Evolutionary conservation across 2,113 vertebrate genomes (phyloP).

Genomic region (Anseranas semipalmata): DNA sequence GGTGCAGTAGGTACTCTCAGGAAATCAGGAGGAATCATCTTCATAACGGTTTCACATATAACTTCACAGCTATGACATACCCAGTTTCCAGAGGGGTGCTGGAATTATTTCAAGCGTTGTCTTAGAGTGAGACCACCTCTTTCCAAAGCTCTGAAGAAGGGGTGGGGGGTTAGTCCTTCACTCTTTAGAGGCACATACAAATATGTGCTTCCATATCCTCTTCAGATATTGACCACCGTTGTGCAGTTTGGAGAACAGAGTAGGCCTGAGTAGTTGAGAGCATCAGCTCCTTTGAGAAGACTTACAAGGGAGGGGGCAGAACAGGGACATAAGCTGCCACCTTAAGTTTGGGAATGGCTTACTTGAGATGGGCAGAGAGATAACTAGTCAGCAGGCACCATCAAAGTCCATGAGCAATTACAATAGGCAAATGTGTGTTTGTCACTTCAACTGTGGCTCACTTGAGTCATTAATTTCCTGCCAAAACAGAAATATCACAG

Average conservation of each 20-base stretch:
- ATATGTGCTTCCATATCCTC: not conserved
- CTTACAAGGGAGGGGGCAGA: not conserved
- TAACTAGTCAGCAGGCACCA: not conserved
- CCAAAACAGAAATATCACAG: not conserved
- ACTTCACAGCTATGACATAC: not conserved
- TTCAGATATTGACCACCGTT: not conserved
- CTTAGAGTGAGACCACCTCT: not conserved
- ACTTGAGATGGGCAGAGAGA: not conserved
- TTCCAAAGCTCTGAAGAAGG: not conserved
- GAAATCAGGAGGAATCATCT: not conserved
- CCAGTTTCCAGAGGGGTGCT: not conserved
- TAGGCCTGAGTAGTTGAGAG: not conserved
- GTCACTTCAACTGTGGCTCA: not conserved
- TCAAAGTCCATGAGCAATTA: not conserved
- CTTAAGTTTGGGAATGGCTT: not conserved
- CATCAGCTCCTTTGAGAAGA: not conserved
- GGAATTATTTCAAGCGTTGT: not conserved
- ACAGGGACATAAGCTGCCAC: not conserved
- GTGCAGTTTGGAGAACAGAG: not conserved
- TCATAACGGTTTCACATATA: not conserved
- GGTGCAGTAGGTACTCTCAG: not conserved
- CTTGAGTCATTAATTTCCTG: not conserved
- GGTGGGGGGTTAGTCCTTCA: no score
- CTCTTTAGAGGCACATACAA: not conserved
- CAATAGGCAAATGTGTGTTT: not conserved